phyloP scores from a whole-genome alignment of 2,113 vertebrate genomes.

The Gambusia holbrooki region DNA sequence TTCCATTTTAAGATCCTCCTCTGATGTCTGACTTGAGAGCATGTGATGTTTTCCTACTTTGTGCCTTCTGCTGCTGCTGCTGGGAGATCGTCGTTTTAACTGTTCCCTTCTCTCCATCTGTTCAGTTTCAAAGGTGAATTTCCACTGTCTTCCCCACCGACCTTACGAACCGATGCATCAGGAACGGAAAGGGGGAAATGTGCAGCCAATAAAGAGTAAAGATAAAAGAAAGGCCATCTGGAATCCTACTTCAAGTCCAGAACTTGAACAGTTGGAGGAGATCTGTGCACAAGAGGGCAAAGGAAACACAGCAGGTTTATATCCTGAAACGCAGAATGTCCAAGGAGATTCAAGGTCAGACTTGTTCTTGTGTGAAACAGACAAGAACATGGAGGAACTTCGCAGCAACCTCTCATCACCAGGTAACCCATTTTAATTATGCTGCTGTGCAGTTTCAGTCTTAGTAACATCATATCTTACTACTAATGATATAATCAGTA shows the following conservation, averaged over 20 bases:
- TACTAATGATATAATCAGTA: not conserved
- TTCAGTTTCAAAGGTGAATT: constrained; percentile 61
- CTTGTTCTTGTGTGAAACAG: constrained; percentile 63
- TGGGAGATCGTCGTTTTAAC: constrained; percentile 6
- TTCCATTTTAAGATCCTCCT: constrained; percentile 40
- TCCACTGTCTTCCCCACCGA: constrained; percentile 61
- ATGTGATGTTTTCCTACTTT: constrained; percentile 3
- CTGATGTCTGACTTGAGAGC: constrained; percentile 27
- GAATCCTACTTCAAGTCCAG: constrained; percentile 12
- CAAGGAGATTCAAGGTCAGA: constrained; percentile 3
- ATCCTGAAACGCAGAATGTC: not conserved
- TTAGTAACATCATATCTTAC: no score
- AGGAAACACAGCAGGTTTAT: constrained; percentile 8
- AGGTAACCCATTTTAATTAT: constrained; percentile 40
- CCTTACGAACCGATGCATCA: constrained; percentile 22
- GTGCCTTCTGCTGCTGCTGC: not conserved
- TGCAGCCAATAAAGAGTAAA: constrained; percentile 4
- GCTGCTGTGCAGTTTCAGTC: not conserved
- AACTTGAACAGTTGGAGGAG: constrained; percentile 22
- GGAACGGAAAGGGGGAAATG: constrained; percentile 4
- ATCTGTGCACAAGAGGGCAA: constrained; percentile 25
- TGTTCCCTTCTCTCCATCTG: constrained; percentile 23
- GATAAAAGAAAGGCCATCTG: constrained; percentile 15
- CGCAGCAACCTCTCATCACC: constrained; percentile 34
- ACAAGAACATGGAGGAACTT: constrained; percentile 38